These are phyloP conservation scores for Edolisoma coerulescens DNA, from an alignment of 2,113 vertebrate species.

Conservation along the genomic window DNA sequence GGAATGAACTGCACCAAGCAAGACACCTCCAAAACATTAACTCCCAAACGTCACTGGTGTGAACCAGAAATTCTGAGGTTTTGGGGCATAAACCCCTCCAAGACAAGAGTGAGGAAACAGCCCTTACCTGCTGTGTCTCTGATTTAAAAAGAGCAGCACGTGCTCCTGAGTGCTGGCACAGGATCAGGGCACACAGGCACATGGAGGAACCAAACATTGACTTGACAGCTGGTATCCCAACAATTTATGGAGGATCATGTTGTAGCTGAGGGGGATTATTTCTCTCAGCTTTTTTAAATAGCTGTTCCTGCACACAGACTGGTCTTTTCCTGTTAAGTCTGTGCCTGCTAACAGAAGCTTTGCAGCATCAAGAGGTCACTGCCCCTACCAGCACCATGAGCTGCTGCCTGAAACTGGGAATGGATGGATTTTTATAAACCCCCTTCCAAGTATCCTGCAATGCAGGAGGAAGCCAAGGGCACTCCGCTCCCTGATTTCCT, in stretches of 20 bases:
- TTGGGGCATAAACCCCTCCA: not conserved
- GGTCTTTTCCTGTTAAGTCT: not conserved
- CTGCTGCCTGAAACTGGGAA: not conserved
- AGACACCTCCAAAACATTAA: not conserved
- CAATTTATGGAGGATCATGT: not conserved
- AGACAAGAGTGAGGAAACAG: not conserved
- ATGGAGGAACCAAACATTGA: not conserved
- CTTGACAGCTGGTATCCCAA: not conserved
- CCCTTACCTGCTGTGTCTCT: not conserved
- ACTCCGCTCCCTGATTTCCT: not conserved
- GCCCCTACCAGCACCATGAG: not conserved
- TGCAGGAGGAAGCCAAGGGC: not conserved
- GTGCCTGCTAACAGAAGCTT: not conserved
- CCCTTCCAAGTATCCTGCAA: not conserved
- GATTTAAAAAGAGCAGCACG: not conserved
- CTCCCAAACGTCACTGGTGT: not conserved
- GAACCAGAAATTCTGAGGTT: not conserved
- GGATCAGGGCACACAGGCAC: not conserved
- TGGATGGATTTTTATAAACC: not conserved
- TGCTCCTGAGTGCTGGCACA: not conserved
- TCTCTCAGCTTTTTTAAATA: not conserved
- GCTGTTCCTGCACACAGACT: not conserved
- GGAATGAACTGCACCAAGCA: not conserved
- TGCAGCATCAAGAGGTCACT: not conserved
- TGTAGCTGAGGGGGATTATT: not conserved